These are phyloP conservation scores for Prochilodus magdalenae DNA, from an alignment of 2,113 vertebrate genomes.

Conservation along the genomic window DNA sequence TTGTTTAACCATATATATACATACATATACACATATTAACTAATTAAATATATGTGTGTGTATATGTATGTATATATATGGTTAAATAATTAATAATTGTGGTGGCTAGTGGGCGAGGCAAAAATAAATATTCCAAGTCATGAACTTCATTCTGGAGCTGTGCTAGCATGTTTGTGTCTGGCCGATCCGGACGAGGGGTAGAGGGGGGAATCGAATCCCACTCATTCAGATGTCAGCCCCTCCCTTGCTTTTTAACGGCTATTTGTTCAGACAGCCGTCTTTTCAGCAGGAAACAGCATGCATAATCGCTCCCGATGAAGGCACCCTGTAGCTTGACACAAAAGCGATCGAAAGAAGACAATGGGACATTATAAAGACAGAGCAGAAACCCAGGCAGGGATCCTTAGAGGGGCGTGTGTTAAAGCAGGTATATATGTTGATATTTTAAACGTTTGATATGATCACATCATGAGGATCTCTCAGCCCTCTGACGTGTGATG, in stretches of 20 bases:
- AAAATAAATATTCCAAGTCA: too few relatives aligned
- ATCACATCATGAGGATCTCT: neutral
- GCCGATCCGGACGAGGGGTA: too few relatives aligned
- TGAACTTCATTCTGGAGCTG: too few relatives aligned
- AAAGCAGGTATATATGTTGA: neutral
- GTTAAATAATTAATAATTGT: too few relatives aligned
- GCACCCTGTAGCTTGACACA: neutral
- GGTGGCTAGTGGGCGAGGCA: too few relatives aligned
- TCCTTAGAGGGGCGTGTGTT: neutral
- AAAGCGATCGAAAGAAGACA: neutral
- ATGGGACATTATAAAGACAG: neutral
- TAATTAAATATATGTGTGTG: too few relatives aligned
- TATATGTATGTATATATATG: too few relatives aligned
- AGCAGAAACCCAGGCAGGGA: neutral
- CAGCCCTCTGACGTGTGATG: neutral
- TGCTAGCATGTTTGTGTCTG: too few relatives aligned
- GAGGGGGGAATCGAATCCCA: neutral
- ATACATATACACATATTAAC: too few relatives aligned
- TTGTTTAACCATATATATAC: too few relatives aligned
- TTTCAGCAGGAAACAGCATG: conserved; percentile 8
- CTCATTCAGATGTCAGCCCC: neutral
- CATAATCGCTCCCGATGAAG: neutral
- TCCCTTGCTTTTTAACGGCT: neutral
- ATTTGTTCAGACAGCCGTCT: conserved; percentile 23
- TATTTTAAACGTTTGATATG: neutral